Evolutionary conservation across 2,888 invertebrate species (phyloP).

Genomic region (Lasioglossum calceatum): DNA sequence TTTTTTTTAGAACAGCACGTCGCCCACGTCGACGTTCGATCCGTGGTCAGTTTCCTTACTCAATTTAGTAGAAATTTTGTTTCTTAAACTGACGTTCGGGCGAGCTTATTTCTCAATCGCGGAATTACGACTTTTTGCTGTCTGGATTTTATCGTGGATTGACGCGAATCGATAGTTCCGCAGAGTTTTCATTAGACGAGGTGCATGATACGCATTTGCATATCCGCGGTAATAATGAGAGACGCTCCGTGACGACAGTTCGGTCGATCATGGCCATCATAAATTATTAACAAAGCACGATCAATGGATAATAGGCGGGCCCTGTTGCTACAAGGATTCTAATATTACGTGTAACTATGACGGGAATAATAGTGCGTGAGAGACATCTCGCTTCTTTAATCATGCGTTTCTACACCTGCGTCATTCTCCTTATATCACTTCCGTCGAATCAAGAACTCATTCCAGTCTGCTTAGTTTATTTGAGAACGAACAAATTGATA

Average conservation of each 20-base stretch:
- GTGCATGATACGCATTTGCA: background rate
- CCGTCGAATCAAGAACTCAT: background rate
- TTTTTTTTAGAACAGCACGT: background rate
- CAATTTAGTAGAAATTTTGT: background rate
- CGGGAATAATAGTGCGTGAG: background rate
- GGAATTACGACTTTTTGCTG: background rate
- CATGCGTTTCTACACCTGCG: background rate
- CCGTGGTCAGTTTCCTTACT: background rate
- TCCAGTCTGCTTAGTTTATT: background rate
- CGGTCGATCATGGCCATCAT: slow-evolving; percentile 35
- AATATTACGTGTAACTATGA: slow-evolving; percentile 25
- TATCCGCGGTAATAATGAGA: slow-evolving; percentile 4
- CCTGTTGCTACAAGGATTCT: slow-evolving; percentile 38
- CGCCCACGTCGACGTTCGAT: background rate
- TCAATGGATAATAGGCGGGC: slow-evolving; percentile 38
- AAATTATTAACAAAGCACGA: slow-evolving; percentile 37
- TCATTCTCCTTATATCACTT: background rate
- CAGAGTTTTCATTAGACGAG: background rate
- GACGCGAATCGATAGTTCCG: background rate
- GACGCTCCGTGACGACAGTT: slow-evolving; percentile 33
- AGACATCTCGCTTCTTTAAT: slow-evolving; percentile 21
- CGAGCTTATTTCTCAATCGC: background rate
- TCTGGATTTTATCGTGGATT: background rate
- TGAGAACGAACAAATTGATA: background rate
- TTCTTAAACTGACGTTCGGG: background rate